These are phyloP conservation scores for Calycopis cecrops DNA, from an alignment of 1,140 invertebrate genomes.

Conservation along the genomic window DNA sequence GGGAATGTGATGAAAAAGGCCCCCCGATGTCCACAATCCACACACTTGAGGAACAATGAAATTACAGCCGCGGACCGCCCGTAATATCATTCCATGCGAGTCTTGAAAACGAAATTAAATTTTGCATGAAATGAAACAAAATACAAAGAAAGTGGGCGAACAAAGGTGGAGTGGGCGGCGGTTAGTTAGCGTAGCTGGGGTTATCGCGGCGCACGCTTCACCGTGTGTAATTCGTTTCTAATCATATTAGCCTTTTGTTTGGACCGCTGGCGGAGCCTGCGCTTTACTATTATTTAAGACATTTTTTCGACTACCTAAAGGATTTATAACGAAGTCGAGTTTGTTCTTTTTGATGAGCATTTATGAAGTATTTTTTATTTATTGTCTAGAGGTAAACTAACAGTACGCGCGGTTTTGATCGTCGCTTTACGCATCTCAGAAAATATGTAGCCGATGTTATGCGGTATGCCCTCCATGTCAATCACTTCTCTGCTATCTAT, in stretches of 20 bases:
- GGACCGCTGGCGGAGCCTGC: slow-evolving; percentile 31
- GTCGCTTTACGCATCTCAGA: too few species aligned
- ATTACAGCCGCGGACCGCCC: slow-evolving; percentile 59
- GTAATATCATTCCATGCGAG: slow-evolving; percentile 72
- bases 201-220: slow-evolving; percentile 39
- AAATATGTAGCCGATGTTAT: too few species aligned
- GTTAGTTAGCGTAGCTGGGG: slow-evolving; percentile 51
- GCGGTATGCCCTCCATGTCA: too few species aligned
- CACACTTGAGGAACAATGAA: slow-evolving; percentile 69
- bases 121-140: slow-evolving; percentile 73
- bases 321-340: neutral
- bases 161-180: slow-evolving; percentile 59
- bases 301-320: slow-evolving; percentile 1
- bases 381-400: too few species aligned
- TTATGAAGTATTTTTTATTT: too few species aligned
- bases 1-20: slow-evolving; percentile 71
- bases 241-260: slow-evolving; percentile 67
- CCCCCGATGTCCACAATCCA: slow-evolving; percentile 66
- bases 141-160: slow-evolving; percentile 70
- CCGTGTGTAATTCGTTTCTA: slow-evolving; percentile 65
- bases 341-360: too few species aligned
- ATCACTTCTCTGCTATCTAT: too few species aligned
- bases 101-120: slow-evolving; percentile 74
- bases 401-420: too few species aligned
- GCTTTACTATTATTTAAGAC: slow-evolving; percentile 29